Percentiles rank a stretch among this genome's conserved stretches.
Evolutionary conservation across 2,113 vertebrate genomes (phyloP).

Genomic region (Macaca fascicularis): DNA sequence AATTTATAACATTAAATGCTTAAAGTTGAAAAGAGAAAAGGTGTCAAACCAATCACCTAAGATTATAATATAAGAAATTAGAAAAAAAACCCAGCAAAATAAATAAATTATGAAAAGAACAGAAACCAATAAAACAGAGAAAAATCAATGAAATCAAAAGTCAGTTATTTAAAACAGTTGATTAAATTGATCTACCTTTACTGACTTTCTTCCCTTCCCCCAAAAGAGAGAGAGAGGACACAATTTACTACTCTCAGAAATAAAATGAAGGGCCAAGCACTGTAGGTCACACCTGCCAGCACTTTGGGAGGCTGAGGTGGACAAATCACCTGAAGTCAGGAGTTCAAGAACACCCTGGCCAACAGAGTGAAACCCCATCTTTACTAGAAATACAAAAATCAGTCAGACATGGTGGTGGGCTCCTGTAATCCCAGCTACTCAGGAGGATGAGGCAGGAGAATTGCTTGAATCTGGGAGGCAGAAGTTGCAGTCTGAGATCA

Average conservation of each 20-base stretch:
- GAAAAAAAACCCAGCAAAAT: not conserved
- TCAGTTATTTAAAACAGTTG: not conserved
- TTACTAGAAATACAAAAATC: too few relatives aligned
- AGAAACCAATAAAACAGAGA: not conserved
- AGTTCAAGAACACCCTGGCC: too few relatives aligned
- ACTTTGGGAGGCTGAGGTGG: too few relatives aligned
- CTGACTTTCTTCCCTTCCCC: not conserved
- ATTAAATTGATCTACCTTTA: not conserved
- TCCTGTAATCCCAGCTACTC: too few relatives aligned
- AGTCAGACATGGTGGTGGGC: too few relatives aligned
- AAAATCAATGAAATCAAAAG: not conserved
- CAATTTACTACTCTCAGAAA: not conserved
- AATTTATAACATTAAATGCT: not conserved
- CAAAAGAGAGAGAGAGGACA: not conserved
- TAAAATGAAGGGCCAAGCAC: not conserved
- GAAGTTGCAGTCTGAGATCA: too few relatives aligned
- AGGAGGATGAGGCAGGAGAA: too few relatives aligned
- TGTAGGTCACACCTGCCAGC: too few relatives aligned
- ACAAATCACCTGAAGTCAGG: too few relatives aligned
- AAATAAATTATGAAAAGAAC: not conserved
- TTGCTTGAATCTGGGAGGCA: too few relatives aligned
- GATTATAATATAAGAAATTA: not conserved
- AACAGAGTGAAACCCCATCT: too few relatives aligned
- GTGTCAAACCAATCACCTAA: not conserved
- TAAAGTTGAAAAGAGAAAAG: not conserved